Evolutionary conservation across 2,888 invertebrate species (phyloP), one percentile per base, ranked within the genome.

Genomic region (Sepioteuthis lessoniana): DNA sequence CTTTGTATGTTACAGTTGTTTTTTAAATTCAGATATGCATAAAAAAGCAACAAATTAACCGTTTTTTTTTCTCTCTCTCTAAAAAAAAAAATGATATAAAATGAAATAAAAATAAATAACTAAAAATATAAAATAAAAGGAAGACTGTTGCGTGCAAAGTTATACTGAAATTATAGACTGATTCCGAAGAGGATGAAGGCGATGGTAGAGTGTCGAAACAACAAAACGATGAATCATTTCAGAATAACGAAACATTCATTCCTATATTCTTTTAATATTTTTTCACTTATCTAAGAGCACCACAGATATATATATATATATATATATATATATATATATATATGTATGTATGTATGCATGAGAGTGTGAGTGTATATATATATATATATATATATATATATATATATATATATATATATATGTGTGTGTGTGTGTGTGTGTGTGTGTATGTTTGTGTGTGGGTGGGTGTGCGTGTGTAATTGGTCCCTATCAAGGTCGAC

Each of bases 121-220:
- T 31, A 31, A 60, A 60, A 60, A 60, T 25, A 10, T 25, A 60
- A 60, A 60, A 60, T 60, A n/a, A 76, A 76, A 76, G n/a, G 76
- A 76, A 76, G n/a, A n/a, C n/a, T 76, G n/a, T 76, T 76, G 31
- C n/a, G 76, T 76, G 76, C 76, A 76, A n/a, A 76, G 76, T 76
- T 76, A 76, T 76, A 76, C 76, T 76, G 76, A 76, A 76, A 76
- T 76, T 35, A 76, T 76, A n/a, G 76, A 35, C 76, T 76, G 76
- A 76, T 76, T 35, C 76, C n/a, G n/a, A 76, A 76, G 16, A 76
- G 76, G n/a, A 76, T 76, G 76, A 76, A 76, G 76, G 76, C 76
- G 76, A 76, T 76, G 76, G 76, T 76, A 76, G 76, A 76, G 76
- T n/a, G 35, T 76, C 76, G 76, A 76, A 76, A 76, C 76, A 76